phyloP scores from a whole-genome alignment of 2,888 invertebrate species.

The Lithophane socia region DNA sequence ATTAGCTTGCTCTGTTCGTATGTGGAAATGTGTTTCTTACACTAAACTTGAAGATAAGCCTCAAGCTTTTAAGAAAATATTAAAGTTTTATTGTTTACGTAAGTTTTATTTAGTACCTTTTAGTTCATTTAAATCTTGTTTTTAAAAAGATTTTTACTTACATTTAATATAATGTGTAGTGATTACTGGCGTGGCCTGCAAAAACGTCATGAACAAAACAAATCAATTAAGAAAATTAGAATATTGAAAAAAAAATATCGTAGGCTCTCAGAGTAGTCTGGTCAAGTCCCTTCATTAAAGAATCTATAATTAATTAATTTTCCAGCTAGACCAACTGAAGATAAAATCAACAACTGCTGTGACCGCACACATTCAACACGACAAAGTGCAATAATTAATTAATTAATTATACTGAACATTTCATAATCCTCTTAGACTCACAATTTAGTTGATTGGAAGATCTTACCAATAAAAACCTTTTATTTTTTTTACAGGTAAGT shows the following conservation, averaged over 20 bases:
- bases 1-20: too few species aligned
- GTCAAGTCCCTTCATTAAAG: not conserved
- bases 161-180: too few species aligned
- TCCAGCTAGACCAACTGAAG: not conserved
- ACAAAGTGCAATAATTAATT: not conserved
- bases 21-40: too few species aligned
- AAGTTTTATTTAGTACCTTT: too few species aligned
- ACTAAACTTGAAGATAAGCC: too few species aligned
- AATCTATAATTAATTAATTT: conserved; percentile 5
- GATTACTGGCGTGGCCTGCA: too few species aligned
- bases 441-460: not conserved
- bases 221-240: not conserved
- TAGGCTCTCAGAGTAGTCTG: not conserved
- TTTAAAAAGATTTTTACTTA: too few species aligned
- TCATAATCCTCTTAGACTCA: not conserved
- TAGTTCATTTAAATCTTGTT: too few species aligned
- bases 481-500: conserved; percentile 39
- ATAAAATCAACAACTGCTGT: conserved; percentile 4
- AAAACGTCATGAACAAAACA: not conserved
- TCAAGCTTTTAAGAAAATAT: too few species aligned
- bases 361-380: not conserved
- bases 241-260: too few species aligned
- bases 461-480: not conserved
- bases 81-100: too few species aligned
- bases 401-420: not conserved